phyloP scores from a whole-genome alignment of 2,113 vertebrate genomes.

The Chascanopsetta lugubris region DNA sequence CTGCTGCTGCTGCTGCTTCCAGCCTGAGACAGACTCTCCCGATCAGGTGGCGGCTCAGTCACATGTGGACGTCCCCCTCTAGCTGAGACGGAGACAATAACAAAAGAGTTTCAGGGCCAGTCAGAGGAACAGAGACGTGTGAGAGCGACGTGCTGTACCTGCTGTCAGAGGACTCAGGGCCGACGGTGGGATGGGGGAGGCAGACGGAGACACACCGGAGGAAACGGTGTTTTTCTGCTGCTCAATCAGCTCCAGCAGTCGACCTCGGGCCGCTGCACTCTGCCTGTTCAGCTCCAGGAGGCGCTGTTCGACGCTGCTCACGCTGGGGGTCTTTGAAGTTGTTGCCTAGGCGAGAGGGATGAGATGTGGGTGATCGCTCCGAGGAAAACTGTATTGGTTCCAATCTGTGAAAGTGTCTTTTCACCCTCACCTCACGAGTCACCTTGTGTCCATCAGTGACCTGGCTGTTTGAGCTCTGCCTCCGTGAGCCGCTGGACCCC shows the following conservation, averaged over 20 bases:
- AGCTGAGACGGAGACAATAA: constrained; percentile 52
- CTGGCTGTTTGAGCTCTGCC: constrained; percentile 11
- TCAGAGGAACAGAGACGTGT: neutral
- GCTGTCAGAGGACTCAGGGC: constrained; percentile 64
- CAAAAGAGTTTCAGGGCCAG: neutral
- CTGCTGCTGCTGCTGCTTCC: too few relatives aligned
- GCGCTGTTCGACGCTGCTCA: constrained; percentile 84
- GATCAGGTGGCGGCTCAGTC: constrained; percentile 65
- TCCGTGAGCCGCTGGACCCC: constrained; percentile 29
- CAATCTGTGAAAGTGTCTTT: neutral
- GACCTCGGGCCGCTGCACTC: constrained; percentile 86
- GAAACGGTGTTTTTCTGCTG: constrained; percentile 83
- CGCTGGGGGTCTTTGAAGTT: neutral
- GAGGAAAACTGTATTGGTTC: too few relatives aligned
- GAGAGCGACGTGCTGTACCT: constrained; percentile 25
- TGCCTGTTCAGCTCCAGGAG: constrained; percentile 91
- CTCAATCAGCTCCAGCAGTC: constrained; percentile 89
- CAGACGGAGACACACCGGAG: constrained; percentile 59
- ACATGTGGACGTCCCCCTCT: constrained; percentile 69
- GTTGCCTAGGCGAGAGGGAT: constrained; percentile 25
- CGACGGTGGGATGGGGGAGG: constrained; percentile 74
- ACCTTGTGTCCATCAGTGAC: constrained; percentile 15
- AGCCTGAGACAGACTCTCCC: constrained; percentile 61
- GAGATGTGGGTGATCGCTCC: neutral
- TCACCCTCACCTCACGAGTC: constrained; percentile 52